phyloP scores from a whole-genome alignment of 1,140 invertebrate genomes.

The Phthorimaea operculella region DNA sequence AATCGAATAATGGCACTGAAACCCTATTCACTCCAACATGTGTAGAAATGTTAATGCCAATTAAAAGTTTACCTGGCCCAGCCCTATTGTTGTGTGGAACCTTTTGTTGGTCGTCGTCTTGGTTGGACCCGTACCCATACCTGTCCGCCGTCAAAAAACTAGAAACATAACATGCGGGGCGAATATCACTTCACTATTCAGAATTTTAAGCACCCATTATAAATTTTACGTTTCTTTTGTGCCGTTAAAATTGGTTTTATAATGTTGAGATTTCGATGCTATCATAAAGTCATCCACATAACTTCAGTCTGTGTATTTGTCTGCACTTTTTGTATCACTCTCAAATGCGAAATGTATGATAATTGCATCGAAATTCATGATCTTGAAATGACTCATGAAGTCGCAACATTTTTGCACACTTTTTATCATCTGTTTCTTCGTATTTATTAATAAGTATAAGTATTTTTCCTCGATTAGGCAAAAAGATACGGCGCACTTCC shows the following conservation, averaged over 20 bases:
- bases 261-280: neutral
- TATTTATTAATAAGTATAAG: too few relatives aligned
- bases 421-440: too few relatives aligned
- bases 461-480: too few relatives aligned
- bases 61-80: slow-evolving; percentile 4
- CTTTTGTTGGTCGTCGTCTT: neutral
- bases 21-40: neutral
- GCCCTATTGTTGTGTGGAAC: slow-evolving; percentile 11
- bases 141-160: slow-evolving; percentile 12
- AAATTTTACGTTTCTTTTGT: neutral
- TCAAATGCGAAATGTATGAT: too few relatives aligned
- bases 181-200: slow-evolving; percentile 2
- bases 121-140: slow-evolving; percentile 6
- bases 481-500: too few relatives aligned
- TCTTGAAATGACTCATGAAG: too few relatives aligned
- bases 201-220: slow-evolving; percentile 4
- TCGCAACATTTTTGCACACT: too few relatives aligned
- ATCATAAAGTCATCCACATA: neutral
- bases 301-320: neutral
- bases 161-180: neutral
- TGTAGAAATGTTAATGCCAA: slow-evolving; percentile 5
- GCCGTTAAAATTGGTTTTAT: neutral
- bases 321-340: too few relatives aligned
- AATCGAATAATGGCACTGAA: slow-evolving; percentile 4
- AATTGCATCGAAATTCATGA: too few relatives aligned